A percentile compares a stretch with the other conserved stretches of the same genome.
These are phyloP conservation scores for Chamaetylas fuelleborni DNA, from an alignment of 2,113 vertebrate genomes.

Conservation along the genomic window DNA sequence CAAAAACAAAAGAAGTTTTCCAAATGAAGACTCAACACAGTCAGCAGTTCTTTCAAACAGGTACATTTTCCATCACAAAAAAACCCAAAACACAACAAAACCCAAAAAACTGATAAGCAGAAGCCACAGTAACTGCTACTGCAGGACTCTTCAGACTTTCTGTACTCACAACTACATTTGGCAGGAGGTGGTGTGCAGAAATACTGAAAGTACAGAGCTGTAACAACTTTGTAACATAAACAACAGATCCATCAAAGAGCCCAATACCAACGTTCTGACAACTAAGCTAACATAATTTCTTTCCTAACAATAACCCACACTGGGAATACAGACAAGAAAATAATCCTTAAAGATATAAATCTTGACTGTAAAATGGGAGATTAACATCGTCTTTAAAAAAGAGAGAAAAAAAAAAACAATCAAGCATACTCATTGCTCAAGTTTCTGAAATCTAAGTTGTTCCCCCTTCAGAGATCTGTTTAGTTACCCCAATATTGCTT, in stretches of 20 bases:
- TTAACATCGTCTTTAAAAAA: background rate
- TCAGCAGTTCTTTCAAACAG: background rate
- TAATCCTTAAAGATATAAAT: background rate
- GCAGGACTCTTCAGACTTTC: background rate
- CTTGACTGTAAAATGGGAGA: background rate
- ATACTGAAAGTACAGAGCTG: background rate
- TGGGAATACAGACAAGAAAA: background rate
- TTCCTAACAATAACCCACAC: background rate
- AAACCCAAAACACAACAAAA: background rate
- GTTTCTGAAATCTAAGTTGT: background rate
- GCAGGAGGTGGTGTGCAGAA: background rate
- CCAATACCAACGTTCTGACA: background rate
- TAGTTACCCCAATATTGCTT: background rate
- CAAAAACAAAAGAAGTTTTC: background rate
- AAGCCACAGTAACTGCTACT: background rate
- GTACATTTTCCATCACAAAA: background rate
- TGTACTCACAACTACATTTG: background rate
- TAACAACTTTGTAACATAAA: background rate
- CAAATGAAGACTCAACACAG: background rate
- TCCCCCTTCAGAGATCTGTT: background rate
- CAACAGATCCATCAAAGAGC: background rate
- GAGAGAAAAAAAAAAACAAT: background rate
- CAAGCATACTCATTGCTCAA: background rate
- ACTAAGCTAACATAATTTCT: background rate
- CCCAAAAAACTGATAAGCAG: background rate